Evolutionary conservation across 2,797 vertebrate genomes (phyloP).

Genomic region (Sus cebifrons): DNA sequence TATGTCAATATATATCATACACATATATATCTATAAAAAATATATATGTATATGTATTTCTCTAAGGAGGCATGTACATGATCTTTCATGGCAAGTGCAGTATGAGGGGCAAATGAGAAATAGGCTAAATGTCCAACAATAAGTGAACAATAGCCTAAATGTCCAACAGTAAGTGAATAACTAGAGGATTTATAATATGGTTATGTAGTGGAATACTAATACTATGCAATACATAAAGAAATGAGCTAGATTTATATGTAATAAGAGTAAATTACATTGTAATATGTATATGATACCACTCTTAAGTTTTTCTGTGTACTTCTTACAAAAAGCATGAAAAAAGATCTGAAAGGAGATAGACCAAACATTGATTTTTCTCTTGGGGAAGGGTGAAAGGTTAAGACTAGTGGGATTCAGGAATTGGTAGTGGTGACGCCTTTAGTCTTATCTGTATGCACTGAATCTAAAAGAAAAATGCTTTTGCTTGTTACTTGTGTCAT

Average conservation of each 20-base stretch:
- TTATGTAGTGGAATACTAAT: neutral
- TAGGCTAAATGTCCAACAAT: neutral
- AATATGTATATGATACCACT: neutral
- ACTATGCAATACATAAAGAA: neutral
- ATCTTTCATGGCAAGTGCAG: constrained; percentile 51
- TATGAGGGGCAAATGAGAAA: constrained; percentile 42
- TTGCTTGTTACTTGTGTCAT: neutral
- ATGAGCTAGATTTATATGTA: neutral
- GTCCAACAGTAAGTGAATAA: neutral
- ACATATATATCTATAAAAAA: no score
- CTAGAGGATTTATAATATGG: neutral
- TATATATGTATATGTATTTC: neutral
- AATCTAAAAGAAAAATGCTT: constrained; percentile 51
- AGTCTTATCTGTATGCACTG: constrained; percentile 9
- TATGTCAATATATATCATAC: neutral
- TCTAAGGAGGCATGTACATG: neutral
- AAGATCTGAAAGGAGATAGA: constrained; percentile 17
- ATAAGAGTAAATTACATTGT: neutral
- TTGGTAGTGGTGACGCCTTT: constrained; percentile 1
- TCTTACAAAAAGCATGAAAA: constrained; percentile 36
- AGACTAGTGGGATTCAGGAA: neutral
- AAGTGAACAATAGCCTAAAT: neutral
- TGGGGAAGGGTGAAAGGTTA: neutral
- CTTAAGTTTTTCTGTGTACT: neutral
- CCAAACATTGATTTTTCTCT: neutral